Evolutionary conservation across 2,113 vertebrate genomes (phyloP).

Genomic region (Phyllostomus hastatus): DNA sequence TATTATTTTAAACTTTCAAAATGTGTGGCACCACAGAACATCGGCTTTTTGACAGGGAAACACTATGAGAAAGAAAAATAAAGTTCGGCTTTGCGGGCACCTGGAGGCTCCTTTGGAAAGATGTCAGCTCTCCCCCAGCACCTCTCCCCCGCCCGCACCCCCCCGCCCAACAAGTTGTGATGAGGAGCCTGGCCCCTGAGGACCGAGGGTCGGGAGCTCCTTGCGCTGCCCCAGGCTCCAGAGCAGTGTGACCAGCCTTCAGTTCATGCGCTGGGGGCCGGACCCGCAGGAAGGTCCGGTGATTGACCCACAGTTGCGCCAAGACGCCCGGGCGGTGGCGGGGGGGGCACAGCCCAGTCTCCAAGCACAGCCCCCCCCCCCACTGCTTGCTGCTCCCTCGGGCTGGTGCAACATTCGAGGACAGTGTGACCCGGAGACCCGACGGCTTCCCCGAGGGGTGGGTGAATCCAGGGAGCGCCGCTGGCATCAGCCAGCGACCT

Average conservation of each 20-base stretch:
- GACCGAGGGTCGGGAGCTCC: neutral
- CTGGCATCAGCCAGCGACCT: neutral
- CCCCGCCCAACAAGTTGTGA: neutral
- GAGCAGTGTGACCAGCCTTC: neutral
- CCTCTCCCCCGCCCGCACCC: neutral
- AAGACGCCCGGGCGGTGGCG: too few species aligned
- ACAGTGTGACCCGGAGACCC: neutral
- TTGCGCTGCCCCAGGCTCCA: neutral
- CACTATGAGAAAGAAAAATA: neutral
- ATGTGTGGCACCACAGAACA: neutral
- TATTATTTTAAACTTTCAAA: constrained; percentile 13
- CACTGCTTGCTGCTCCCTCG: too few species aligned
- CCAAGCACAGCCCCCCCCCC: too few species aligned
- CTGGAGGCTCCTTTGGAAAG: neutral
- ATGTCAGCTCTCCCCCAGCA: neutral
- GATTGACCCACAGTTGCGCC: too few species aligned
- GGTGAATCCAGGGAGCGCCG: neutral
- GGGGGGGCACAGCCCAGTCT: too few species aligned
- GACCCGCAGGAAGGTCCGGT: too few species aligned
- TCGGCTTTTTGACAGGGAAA: neutral
- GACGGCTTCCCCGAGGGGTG: neutral
- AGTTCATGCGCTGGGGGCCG: neutral
- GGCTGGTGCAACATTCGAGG: neutral
- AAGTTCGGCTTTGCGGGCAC: neutral
- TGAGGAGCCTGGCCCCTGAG: neutral